These are phyloP conservation scores for Rotaria macrura DNA, from an alignment of 2,888 invertebrate species.

Conservation along the genomic window DNA sequence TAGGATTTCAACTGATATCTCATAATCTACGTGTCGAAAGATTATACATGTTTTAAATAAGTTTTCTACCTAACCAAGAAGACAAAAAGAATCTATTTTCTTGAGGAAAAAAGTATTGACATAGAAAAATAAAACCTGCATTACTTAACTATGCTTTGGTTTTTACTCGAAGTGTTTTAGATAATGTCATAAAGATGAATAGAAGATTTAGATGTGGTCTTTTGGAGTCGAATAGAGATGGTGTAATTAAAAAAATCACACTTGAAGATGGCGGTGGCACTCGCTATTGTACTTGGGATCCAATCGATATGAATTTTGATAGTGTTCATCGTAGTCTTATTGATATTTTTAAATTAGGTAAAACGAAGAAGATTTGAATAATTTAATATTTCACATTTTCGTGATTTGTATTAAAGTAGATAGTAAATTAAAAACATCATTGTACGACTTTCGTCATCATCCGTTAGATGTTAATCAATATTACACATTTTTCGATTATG, in stretches of 20 bases:
- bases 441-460: background rate
- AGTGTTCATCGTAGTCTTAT: background rate
- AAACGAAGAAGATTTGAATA: background rate
- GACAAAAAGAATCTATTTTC: no score
- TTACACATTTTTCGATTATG: background rate
- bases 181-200: no score
- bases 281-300: background rate
- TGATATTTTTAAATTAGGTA: background rate
- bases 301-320: background rate
- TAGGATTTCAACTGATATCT: no score
- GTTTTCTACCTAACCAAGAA: no score
- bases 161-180: no score
- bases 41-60: no score
- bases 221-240: background rate
- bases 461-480: background rate
- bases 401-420: background rate
- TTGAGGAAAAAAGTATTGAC: no score
- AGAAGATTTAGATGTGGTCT: background rate
- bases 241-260: background rate
- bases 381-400: background rate
- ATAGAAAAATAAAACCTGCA: no score
- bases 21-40: no score
- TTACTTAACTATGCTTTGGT: no score
- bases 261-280: background rate
- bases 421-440: background rate